Base-by-base conservation (phyloP, 2,888 invertebrate species). In the Mimas tiliae region DNA sequence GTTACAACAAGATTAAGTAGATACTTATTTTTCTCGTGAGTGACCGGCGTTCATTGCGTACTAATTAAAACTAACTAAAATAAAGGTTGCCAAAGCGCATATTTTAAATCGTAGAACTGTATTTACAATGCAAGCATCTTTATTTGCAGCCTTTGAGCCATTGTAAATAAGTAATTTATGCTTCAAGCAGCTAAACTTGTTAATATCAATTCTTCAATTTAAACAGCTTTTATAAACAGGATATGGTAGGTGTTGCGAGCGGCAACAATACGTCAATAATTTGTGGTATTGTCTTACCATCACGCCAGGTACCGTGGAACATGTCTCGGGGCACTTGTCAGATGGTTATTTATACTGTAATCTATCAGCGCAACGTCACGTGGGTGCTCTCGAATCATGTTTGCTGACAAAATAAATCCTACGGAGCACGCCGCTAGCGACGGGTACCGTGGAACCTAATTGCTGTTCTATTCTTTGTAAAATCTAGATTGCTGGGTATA, bases 221-320 rank as follows among this genome's bases (percentile, higher is more conserved):
- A 19, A 38, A 42, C 19, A 42, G 48, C 48, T 19, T 65, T 47
- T 48, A 34, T 21, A 9, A 27, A 48, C 33, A 9, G 75, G 76
- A 78, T 74, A 67, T 74, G 70, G 79, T 74, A 53, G 66, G 72
- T 82, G 82, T 81, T 76, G 79, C 76, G 79, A 77, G 82, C 79
- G 74, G 38, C 72, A 70, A 78, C 80, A 81, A 82, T 80, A 76
- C 70, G 67, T 71, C 69, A 64, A 74, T 78, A 79, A 80, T 81
- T 75, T 74, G 77, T 77, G 74, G 75, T 79, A 82, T 83, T 84
- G 82, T 81, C 81, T 79, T 75, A 75, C 74, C 71, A 76, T 79
- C 78, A 75, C 71, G 70, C 70, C 69, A 77, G 70, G 70, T 72
- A 69, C 77, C 72, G 71, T 53, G 65, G 72, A 65, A 74, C 69